Evolutionary conservation across 2,888 invertebrate genomes (phyloP).

Genomic region (Amblyjoppa fuscipennis): DNA sequence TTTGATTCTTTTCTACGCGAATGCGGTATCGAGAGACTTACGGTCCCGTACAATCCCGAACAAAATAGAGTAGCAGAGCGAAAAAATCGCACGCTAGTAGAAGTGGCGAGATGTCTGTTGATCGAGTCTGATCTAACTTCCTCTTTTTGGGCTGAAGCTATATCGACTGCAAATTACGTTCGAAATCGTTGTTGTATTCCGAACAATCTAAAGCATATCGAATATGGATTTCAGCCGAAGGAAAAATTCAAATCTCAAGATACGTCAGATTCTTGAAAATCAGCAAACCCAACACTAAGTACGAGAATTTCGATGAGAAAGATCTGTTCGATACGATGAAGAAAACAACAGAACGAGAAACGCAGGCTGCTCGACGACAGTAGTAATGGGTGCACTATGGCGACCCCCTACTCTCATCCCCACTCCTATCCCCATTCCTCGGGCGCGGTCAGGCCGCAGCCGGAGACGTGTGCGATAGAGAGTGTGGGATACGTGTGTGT

Average conservation of each 20-base stretch:
- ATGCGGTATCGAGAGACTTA: constrained; percentile 71
- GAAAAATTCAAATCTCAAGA: constrained; percentile 55
- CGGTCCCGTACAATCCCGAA: constrained; percentile 72
- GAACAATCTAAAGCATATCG: constrained; percentile 61
- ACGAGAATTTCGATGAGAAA: background rate
- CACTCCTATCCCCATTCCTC: too few relatives aligned
- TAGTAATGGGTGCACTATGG: too few relatives aligned
- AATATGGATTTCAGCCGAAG: constrained; percentile 53
- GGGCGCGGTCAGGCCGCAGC: too few relatives aligned
- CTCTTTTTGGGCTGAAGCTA: constrained; percentile 73
- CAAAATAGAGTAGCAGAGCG: constrained; percentile 79
- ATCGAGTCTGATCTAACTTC: constrained; percentile 61
- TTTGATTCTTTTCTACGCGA: constrained; percentile 67
- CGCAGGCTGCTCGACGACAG: background rate
- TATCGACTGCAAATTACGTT: constrained; percentile 66
- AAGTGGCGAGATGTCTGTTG: constrained; percentile 65
- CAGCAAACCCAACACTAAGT: background rate
- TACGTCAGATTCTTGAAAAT: constrained; percentile 37
- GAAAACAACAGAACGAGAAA: background rate
- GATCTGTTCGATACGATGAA: background rate
- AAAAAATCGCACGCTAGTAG: constrained; percentile 64
- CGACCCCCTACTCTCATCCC: too few relatives aligned
- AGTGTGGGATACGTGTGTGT: too few relatives aligned
- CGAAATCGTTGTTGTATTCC: constrained; percentile 66
- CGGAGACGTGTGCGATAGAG: too few relatives aligned